Conservation (phyloP, 2,888 invertebrate species). For the Pegoplata infirma region DNA sequence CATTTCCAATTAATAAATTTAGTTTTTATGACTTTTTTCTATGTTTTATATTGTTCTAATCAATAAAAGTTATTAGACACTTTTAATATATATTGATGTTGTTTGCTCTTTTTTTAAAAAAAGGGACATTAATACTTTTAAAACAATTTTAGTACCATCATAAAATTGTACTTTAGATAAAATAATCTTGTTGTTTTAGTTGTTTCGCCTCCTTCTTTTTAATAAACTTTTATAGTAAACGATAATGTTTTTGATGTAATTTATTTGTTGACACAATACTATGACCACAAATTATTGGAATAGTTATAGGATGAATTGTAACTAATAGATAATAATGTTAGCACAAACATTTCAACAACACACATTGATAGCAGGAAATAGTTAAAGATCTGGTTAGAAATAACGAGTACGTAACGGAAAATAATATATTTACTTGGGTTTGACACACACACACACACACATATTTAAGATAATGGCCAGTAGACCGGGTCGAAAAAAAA, state of each 20-base stretch:
- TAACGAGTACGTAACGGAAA: too few relatives aligned
- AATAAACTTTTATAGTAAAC: neutral
- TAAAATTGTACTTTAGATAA: conserved; percentile 16
- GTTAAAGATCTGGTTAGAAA: too few relatives aligned
- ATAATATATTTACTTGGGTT: too few relatives aligned
- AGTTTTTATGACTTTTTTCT: neutral
- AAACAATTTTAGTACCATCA: conserved; percentile 9
- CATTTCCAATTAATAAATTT: neutral
- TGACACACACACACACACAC: too few relatives aligned
- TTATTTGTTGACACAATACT: conserved; percentile 1
- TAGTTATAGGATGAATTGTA: neutral
- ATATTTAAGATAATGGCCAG: too few relatives aligned
- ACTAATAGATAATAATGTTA: conserved; percentile 1
- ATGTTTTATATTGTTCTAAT: neutral
- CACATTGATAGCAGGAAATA: too few relatives aligned
- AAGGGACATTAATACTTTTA: neutral
- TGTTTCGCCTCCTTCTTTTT: neutral
- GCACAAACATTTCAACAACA: too few relatives aligned
- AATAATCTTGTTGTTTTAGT: neutral
- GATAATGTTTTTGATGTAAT: neutral
- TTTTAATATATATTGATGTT: neutral
- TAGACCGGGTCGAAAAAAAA: too few relatives aligned
- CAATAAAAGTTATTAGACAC: neutral
- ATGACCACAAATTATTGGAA: conserved; percentile 15
- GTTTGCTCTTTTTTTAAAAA: conserved; percentile 2